Conservation (phyloP, 1,140 invertebrate species). For the Cyclargus thomasi region DNA sequence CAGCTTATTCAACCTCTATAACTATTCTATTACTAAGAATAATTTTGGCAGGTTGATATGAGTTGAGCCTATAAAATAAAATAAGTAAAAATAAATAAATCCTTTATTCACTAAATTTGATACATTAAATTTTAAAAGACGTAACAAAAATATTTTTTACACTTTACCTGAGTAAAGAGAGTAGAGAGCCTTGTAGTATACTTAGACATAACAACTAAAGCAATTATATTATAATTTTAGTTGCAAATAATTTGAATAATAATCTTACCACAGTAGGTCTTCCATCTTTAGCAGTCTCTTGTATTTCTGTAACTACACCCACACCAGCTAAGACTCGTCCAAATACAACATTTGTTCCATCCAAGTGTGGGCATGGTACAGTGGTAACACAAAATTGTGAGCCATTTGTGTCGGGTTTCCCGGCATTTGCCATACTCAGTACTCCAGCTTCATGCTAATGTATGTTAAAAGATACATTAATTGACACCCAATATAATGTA, state of each 20-base stretch:
- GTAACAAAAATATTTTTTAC: too few species aligned
- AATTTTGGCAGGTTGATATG: too few species aligned
- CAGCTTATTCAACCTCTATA: too few species aligned
- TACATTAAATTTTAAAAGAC: too few species aligned
- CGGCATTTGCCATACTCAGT: constrained; percentile 94
- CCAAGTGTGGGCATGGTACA: constrained; percentile 87
- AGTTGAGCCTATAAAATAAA: too few species aligned
- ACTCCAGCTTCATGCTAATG: constrained; percentile 81
- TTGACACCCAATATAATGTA: background rate
- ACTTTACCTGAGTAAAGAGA: too few species aligned
- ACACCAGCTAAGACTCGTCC: constrained; percentile 86
- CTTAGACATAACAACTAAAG: too few species aligned
- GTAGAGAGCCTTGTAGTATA: too few species aligned
- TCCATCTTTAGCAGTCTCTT: constrained; percentile 75
- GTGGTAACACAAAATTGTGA: constrained; percentile 97
- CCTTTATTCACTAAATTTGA: too few species aligned
- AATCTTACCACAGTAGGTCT: constrained; percentile 47
- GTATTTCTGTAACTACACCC: constrained; percentile 80
- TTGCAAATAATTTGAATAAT: background rate
- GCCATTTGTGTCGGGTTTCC: constrained; percentile 88
- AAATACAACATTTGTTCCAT: constrained; percentile 94
- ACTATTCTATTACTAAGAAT: too few species aligned
- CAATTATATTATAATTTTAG: too few species aligned
- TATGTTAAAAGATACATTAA: background rate
- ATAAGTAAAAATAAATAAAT: too few species aligned